Conservation (phyloP, 2,113 vertebrate species). For the Chloebia gouldiae region DNA sequence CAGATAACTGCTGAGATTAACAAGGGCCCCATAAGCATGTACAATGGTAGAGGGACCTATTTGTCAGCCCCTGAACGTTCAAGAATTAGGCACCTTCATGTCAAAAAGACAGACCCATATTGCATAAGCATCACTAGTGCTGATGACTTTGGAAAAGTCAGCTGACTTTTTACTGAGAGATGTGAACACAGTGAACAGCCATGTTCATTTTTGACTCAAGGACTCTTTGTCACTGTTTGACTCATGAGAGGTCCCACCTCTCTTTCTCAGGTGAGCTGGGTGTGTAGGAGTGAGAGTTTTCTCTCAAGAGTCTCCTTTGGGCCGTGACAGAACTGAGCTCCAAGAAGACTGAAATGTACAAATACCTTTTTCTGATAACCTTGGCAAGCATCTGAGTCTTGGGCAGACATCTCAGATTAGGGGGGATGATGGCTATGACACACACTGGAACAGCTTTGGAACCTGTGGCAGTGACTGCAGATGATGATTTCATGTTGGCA, state of each 20-base stretch:
- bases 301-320: neutral
- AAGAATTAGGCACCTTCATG: neutral
- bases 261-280: neutral
- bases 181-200: neutral
- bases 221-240: neutral
- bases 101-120: neutral
- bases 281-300: neutral
- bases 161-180: neutral
- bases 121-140: neutral
- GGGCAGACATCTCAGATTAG: neutral
- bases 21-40: fast-evolving
- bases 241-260: neutral
- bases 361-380: neutral
- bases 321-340: neutral
- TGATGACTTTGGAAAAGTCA: neutral
- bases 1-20: neutral
- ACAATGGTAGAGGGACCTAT: neutral
- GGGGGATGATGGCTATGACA: neutral
- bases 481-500: neutral
- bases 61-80: neutral
- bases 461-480: neutral
- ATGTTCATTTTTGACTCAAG: neutral
- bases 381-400: neutral
- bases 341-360: neutral
- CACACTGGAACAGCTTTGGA: neutral